Conservation (phyloP, 2,797 vertebrate genomes). For the Sebastolobus altivelis region DNA sequence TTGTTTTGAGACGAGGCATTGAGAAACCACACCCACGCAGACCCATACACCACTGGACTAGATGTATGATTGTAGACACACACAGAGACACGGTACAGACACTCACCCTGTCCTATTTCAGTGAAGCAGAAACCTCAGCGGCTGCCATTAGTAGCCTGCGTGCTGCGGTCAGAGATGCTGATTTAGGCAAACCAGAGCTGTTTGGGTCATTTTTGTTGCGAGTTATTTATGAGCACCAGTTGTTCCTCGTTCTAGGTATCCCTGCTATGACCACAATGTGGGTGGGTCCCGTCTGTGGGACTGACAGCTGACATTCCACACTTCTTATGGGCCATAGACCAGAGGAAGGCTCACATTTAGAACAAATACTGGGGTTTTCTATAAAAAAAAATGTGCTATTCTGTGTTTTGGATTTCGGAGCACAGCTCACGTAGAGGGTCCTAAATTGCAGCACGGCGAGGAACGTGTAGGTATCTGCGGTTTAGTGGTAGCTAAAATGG, state of each 20-base stretch:
- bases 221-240: slow-evolving; percentile 75
- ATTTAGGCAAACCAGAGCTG: slow-evolving; percentile 51
- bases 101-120: slow-evolving; percentile 52
- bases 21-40: slow-evolving; percentile 55
- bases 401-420: slow-evolving; percentile 37
- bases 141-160: slow-evolving; percentile 27
- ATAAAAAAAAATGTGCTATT: slow-evolving; percentile 41
- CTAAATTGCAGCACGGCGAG: slow-evolving; percentile 32
- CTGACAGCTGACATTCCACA: slow-evolving; percentile 82
- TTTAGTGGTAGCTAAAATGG: slow-evolving; percentile 14
- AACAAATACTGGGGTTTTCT: slow-evolving; percentile 57
- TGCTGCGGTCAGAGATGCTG: slow-evolving; percentile 33
- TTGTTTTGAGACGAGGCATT: slow-evolving; percentile 36
- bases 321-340: slow-evolving; percentile 59
- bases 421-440: slow-evolving; percentile 31
- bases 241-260: slow-evolving; percentile 65
- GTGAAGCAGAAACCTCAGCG: slow-evolving; percentile 61
- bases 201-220: slow-evolving; percentile 68
- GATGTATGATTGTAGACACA: slow-evolving; percentile 22
- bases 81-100: slow-evolving; percentile 28
- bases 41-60: slow-evolving; percentile 22
- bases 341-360: slow-evolving; percentile 63
- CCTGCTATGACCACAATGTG: slow-evolving; percentile 76
- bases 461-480: slow-evolving; percentile 43
- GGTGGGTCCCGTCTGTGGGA: slow-evolving; percentile 71